A percentile compares a stretch with the other conserved stretches of the same genome.
These are phyloP conservation scores for Chamaea fasciata DNA, from an alignment of 2,113 vertebrate species.

Conservation along the genomic window DNA sequence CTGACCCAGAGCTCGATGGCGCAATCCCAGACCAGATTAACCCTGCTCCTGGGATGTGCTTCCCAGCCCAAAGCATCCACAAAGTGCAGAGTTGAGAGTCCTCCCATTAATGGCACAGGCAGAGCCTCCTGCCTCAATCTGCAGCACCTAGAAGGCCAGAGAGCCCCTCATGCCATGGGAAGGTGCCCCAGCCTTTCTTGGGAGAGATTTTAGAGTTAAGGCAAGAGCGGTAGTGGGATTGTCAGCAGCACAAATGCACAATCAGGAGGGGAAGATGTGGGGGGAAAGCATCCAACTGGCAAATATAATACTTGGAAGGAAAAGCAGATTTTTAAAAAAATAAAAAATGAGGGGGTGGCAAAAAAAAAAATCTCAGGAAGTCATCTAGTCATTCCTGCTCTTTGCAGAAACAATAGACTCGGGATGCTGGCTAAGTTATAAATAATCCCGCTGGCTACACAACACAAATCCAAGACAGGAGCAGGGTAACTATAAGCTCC, in stretches of 20 bases:
- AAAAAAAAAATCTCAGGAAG: constrained; percentile 62
- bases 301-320: constrained; percentile 68
- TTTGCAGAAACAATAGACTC: constrained; percentile 63
- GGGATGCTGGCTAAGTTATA: constrained; percentile 61
- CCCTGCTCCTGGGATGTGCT: neutral
- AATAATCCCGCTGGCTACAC: constrained; percentile 57
- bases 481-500: constrained; percentile 20
- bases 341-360: constrained; percentile 43
- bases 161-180: rapidly evolving
- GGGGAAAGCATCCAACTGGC: constrained; percentile 47
- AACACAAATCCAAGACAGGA: constrained; percentile 46
- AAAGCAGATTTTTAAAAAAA: constrained; percentile 53
- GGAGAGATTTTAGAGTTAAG: constrained; percentile 26
- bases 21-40: neutral
- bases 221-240: constrained; percentile 20
- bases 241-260: constrained; percentile 47
- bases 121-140: neutral
- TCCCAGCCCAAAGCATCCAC: neutral
- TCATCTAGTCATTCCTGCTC: constrained; percentile 63
- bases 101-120: rapidly evolving
- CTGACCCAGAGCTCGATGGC: rapidly evolving
- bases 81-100: neutral
- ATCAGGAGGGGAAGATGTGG: constrained; percentile 53
- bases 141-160: neutral
- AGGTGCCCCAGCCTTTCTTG: neutral